Percentiles rank a stretch among this genome's conserved stretches.
Conservation (phyloP, 2,888 invertebrate genomes). For the Hypomecis atomaria region DNA sequence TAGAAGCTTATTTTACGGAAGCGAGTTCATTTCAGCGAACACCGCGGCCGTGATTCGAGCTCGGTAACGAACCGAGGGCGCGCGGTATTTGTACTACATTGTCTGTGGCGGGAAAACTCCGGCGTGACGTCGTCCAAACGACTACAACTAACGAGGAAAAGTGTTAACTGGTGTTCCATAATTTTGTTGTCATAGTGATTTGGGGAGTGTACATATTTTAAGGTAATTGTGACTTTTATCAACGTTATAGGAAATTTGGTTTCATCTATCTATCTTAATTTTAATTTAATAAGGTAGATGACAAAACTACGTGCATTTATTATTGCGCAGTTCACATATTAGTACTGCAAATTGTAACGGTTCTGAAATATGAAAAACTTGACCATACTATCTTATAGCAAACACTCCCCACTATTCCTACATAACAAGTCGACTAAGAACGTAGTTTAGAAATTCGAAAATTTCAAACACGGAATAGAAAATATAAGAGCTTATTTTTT, state of each 20-base stretch:
- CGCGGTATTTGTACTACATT: constrained; percentile 61
- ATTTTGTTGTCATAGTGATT: not conserved
- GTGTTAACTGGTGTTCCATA: not conserved
- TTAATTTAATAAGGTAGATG: too few species aligned
- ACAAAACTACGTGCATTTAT: too few species aligned
- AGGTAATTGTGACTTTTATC: too few species aligned
- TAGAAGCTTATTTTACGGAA: constrained; percentile 51
- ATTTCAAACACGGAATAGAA: constrained; percentile 35
- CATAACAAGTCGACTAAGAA: too few species aligned
- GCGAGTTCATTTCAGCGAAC: constrained; percentile 51
- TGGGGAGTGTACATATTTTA: not conserved
- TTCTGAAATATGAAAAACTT: too few species aligned
- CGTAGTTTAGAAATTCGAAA: not conserved
- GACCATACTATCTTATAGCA: too few species aligned
- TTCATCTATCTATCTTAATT: too few species aligned
- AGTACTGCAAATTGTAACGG: too few species aligned
- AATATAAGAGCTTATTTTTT: constrained; percentile 51
- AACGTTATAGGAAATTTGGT: too few species aligned
- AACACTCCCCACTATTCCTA: too few species aligned
- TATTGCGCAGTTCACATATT: too few species aligned
- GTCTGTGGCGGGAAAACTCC: constrained; percentile 44
- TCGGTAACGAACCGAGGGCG: constrained; percentile 61
- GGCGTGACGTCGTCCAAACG: constrained; percentile 12
- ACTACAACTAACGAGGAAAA: constrained; percentile 8
- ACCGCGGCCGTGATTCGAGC: constrained; percentile 43